Conservation (phyloP, 2,888 invertebrate genomes). For the Rotaria macrura region DNA sequence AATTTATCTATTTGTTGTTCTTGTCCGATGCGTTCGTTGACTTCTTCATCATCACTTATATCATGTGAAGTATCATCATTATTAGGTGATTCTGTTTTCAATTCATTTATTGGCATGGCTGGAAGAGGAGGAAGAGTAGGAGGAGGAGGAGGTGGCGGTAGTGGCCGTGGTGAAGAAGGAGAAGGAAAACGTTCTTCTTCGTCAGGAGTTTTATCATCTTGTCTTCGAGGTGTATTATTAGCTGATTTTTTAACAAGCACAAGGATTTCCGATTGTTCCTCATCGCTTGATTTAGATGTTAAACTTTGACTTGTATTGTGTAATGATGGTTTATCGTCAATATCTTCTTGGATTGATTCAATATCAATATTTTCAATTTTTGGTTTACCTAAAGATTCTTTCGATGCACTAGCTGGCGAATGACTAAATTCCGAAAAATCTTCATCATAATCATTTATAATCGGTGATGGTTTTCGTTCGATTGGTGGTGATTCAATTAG, state of each 20-base stretch:
- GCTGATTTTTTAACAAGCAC: neutral
- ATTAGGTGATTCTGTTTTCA: too few species aligned
- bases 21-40: neutral
- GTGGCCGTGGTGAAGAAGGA: neutral
- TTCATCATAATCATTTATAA: neutral
- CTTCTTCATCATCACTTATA: neutral
- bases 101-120: neutral
- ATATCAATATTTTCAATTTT: neutral
- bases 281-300: neutral
- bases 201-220: neutral
- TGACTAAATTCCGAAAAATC: neutral
- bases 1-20: neutral
- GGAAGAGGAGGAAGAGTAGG: neutral
- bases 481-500: neutral
- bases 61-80: neutral
- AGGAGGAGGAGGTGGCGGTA: too few species aligned
- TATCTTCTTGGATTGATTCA: neutral
- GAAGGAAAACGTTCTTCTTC: neutral
- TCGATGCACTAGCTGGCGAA: neutral
- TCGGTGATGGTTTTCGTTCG: neutral
- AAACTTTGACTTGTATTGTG: neutral
- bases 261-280: slow-evolving; percentile 2
- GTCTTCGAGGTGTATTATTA: neutral
- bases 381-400: neutral
- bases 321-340: neutral